A percentile compares a stretch with the other conserved stretches of the same genome.
Evolutionary conservation across 2,888 invertebrate species (phyloP).

Genomic region (Perdita meconis): DNA sequence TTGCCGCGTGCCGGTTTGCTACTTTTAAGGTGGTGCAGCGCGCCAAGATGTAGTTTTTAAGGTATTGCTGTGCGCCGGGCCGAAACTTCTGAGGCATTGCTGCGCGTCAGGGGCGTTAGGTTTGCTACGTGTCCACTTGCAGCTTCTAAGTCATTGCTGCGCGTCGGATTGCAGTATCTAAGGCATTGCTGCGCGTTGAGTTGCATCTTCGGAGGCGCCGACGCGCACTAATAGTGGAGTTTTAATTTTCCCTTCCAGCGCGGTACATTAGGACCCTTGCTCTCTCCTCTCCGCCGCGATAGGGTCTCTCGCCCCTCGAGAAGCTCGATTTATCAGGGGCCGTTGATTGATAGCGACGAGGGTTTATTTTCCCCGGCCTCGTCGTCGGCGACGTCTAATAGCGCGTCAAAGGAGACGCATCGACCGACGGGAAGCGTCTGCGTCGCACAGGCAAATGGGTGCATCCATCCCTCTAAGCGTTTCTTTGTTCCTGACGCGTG

Average conservation of each 20-base stretch:
- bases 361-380: constrained; percentile 43
- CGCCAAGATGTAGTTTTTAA: too few species aligned
- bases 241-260: not conserved
- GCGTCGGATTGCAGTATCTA: too few species aligned
- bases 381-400: constrained; percentile 39
- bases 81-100: too few species aligned
- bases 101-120: too few species aligned
- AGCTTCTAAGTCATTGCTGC: too few species aligned
- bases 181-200: too few species aligned
- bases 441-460: constrained; percentile 64
- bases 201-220: too few species aligned
- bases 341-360: constrained; percentile 32
- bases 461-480: constrained; percentile 67
- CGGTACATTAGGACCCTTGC: not conserved
- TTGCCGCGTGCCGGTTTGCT: too few species aligned
- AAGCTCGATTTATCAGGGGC: constrained; percentile 20
- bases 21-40: too few species aligned
- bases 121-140: too few species aligned
- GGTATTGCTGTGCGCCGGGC: too few species aligned
- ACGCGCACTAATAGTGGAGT: too few species aligned
- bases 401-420: constrained; percentile 64
- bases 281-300: not conserved
- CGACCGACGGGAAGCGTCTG: constrained; percentile 52
- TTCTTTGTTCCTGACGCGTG: constrained; percentile 70
- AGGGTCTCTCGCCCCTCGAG: not conserved